Evolutionary conservation across 2,797 vertebrate species (phyloP).

Genomic region (Gymnothorax javanicus): DNA sequence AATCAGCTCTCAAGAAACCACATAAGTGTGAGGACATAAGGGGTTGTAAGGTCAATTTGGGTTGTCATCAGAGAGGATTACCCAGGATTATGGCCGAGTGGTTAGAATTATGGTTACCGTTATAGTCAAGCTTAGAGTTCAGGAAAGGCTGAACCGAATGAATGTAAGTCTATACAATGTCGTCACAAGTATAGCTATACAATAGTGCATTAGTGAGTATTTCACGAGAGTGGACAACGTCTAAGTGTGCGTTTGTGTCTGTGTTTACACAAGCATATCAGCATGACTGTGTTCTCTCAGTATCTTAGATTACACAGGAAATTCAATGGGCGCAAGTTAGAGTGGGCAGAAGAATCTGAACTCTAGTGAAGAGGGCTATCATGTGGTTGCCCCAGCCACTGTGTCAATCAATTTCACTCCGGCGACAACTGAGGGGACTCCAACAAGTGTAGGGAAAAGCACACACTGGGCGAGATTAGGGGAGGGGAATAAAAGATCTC

Average conservation of each 20-base stretch:
- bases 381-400: background rate
- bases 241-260: background rate
- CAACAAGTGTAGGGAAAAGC: background rate
- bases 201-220: too few relatives aligned
- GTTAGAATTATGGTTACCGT: too few relatives aligned
- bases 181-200: too few relatives aligned
- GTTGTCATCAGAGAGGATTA: too few relatives aligned
- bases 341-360: background rate
- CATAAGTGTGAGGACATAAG: too few relatives aligned
- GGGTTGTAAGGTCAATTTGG: too few relatives aligned
- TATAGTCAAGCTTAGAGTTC: too few relatives aligned
- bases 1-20: too few relatives aligned
- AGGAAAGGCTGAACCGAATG: too few relatives aligned
- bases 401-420: conserved; percentile 2
- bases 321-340: background rate
- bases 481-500: too few relatives aligned
- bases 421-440: background rate
- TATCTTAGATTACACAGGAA: background rate
- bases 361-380: background rate
- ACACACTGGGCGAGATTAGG: background rate
- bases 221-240: background rate
- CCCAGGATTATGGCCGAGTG: too few relatives aligned
- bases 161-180: too few relatives aligned
- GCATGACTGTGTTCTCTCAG: background rate
- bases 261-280: background rate